Evolutionary conservation across 2,113 vertebrate species (phyloP).

Genomic region (Pampusana beccarii): DNA sequence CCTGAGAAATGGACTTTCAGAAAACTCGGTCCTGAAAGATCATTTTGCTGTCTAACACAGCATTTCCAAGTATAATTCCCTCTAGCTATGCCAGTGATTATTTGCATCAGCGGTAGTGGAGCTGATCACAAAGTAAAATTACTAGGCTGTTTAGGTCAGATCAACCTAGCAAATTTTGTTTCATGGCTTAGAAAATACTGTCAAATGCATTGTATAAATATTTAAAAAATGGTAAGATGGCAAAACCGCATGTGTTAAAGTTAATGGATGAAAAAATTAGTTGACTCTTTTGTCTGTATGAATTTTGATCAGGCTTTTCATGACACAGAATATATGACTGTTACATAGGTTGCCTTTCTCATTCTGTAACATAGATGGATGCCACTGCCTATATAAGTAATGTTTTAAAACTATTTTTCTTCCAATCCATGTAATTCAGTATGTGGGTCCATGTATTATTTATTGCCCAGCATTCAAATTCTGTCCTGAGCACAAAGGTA

Average conservation of each 20-base stretch:
- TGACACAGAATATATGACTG: background rate
- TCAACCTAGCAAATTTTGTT: background rate
- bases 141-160: background rate
- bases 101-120: background rate
- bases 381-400: background rate
- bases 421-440: background rate
- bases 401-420: background rate
- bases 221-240: background rate
- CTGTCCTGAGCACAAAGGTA: background rate
- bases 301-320: background rate
- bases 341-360: background rate
- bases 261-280: background rate
- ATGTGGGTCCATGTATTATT: background rate
- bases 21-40: background rate
- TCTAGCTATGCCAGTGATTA: background rate
- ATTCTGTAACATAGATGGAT: background rate
- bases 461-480: background rate
- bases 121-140: background rate
- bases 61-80: conserved; percentile 3
- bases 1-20: background rate
- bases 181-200: background rate
- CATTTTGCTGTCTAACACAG: background rate
- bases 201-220: background rate
- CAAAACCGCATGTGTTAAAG: background rate
- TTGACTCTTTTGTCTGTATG: background rate